Evolutionary conservation across 2,888 invertebrate genomes (phyloP), one percentile per base, ranked within the genome.

Genomic region (Malachius bipustulatus): DNA sequence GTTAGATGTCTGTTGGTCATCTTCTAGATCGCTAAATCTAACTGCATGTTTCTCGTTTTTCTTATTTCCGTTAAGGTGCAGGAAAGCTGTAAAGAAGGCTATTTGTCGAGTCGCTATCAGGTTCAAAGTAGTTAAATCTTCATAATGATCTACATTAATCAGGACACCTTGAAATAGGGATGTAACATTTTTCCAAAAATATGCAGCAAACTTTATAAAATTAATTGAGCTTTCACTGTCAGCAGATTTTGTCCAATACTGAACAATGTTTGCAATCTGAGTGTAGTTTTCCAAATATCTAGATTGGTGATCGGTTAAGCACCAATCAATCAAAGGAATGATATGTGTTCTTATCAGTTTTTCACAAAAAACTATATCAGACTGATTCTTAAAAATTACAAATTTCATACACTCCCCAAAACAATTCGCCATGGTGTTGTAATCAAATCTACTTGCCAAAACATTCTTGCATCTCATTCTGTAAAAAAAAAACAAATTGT

Each of bases 241-340:
- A 9, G 8, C 6, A 11, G 67, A 68, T 52, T 67, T 64, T 42
- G 63, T 65, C 73, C 72, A 75, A 47, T 70, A 71, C n/a, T 69
- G 67, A 19, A 72, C 48, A 19, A 76, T 47, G 2, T 61, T 58
- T 0, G 71, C 56, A 2, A 67, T 56, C 43, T 72, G 67, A 35
- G 59, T 60, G 42, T 68, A 72, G 16, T 72, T 55, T 13, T 57
- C 55, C 46, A 68, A 67, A 24, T 61, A 60, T 32, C 62, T 53
- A 1, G 53, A 43, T 27, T 54, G 52, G 15, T 59, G 55, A 39
- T 66, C 66, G 6, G 38, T 55, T 9, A 73, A 51, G 41, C 63
- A 64, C 51, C 63, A 64, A 43, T 65, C 65, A 31, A 76, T 55
- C 1, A 65, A 53, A 14, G 66, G 52, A 30, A 69, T 55, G 2